Percentiles rank a stretch among this genome's conserved stretches.
These are phyloP conservation scores for Diorhabda elongata DNA, from an alignment of 1,140 invertebrate species.

Conservation along the genomic window DNA sequence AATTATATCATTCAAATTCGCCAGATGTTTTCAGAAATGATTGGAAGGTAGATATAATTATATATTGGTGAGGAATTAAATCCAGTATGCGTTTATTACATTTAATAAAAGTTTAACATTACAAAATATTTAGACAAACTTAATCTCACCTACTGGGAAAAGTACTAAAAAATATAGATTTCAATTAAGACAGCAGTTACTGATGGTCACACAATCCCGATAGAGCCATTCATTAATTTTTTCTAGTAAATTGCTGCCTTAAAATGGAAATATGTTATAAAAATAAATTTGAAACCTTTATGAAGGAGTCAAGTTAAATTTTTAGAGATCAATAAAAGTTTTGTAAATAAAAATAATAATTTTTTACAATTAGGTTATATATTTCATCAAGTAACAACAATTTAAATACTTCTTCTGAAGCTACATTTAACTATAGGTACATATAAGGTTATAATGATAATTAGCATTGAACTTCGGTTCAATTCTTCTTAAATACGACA, in stretches of 20 bases:
- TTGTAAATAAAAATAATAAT: not conserved
- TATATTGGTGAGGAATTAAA: too few relatives aligned
- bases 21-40: too few relatives aligned
- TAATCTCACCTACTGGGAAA: not conserved
- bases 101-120: slow-evolving; percentile 3
- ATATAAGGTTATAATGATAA: slow-evolving; percentile 22
- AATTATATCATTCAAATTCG: too few relatives aligned
- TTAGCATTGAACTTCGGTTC: slow-evolving; percentile 13
- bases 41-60: too few relatives aligned
- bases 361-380: slow-evolving; percentile 6
- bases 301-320: not conserved
- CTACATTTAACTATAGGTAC: slow-evolving; percentile 20
- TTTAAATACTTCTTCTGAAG: slow-evolving; percentile 16
- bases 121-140: slow-evolving; percentile 3
- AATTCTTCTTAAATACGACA: slow-evolving; percentile 6
- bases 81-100: not conserved
- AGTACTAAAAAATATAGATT: not conserved
- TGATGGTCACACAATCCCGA: too few relatives aligned
- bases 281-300: not conserved
- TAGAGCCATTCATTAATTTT: not conserved
- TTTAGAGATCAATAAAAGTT: not conserved
- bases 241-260: not conserved
- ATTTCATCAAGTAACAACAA: slow-evolving; percentile 18
- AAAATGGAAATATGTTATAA: not conserved
- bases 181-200: not conserved